phyloP scores from a whole-genome alignment of 2,888 invertebrate species.

The Drosophila longiperda region DNA sequence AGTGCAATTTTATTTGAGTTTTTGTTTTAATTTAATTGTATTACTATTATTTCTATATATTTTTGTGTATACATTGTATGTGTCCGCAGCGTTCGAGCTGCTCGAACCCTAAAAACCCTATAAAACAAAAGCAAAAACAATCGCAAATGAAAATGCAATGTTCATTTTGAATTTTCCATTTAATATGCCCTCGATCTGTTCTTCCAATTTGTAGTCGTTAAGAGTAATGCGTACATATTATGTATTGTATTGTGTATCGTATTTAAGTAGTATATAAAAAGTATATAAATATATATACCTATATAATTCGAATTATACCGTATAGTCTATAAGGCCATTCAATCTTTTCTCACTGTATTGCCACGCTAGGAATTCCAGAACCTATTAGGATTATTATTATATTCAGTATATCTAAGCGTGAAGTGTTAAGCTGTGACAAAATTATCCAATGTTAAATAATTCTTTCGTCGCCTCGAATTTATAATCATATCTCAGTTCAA shows the following conservation, averaged over 20 bases:
- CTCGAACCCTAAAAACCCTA: slow-evolving; percentile 70
- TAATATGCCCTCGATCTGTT: slow-evolving; percentile 46
- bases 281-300: slow-evolving; percentile 1
- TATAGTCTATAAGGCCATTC: slow-evolving; percentile 44
- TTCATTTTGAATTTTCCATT: slow-evolving; percentile 55
- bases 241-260: slow-evolving; percentile 25
- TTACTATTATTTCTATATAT: slow-evolving; percentile 36
- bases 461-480: slow-evolving; percentile 31
- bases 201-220: slow-evolving; percentile 53
- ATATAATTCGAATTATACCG: slow-evolving; percentile 5
- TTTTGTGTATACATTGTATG: slow-evolving; percentile 28
- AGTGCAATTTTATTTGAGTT: slow-evolving; percentile 75
- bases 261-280: slow-evolving; percentile 18
- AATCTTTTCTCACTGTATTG: slow-evolving; percentile 34
- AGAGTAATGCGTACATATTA: slow-evolving; percentile 33
- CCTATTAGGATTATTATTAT: slow-evolving; percentile 59
- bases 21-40: slow-evolving; percentile 46
- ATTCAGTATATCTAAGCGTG: slow-evolving; percentile 27
- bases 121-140: slow-evolving; percentile 1
- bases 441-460: slow-evolving; percentile 50
- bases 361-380: slow-evolving; percentile 42
- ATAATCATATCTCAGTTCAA: slow-evolving; percentile 27
- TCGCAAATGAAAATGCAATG: slow-evolving; percentile 56
- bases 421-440: slow-evolving; percentile 71
- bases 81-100: slow-evolving; percentile 66